Evolutionary conservation across 2,113 vertebrate species (phyloP).

Genomic region (Falco punctatus): DNA sequence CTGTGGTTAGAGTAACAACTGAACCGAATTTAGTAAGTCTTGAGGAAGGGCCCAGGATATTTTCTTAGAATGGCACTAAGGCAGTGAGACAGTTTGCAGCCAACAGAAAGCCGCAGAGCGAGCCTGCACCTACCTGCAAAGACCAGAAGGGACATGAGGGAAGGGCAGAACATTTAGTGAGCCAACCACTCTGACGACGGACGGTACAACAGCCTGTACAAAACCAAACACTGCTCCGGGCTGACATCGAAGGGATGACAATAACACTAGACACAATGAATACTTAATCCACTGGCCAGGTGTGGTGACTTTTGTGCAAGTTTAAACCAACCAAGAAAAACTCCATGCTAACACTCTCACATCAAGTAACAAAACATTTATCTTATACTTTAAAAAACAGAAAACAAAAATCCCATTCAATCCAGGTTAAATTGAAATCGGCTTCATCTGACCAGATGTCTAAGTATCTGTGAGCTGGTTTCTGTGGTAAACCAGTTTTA

Average conservation of each 20-base stretch:
- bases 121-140: background rate
- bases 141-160: background rate
- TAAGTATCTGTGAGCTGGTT: background rate
- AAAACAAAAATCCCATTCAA: rapidly evolving
- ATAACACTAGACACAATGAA: background rate
- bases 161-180: background rate
- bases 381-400: background rate
- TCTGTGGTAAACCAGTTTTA: constrained; percentile 5
- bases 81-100: background rate
- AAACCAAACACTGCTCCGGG: background rate
- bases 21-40: background rate
- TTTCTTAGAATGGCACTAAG: background rate
- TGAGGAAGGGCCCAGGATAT: background rate
- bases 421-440: background rate
- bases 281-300: background rate
- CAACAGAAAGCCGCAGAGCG: background rate
- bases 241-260: background rate
- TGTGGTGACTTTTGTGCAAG: background rate
- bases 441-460: background rate
- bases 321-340: background rate
- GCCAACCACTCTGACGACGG: background rate
- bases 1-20: background rate
- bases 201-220: background rate
- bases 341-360: rapidly evolving
- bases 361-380: background rate